Evolutionary conservation across 1,140 invertebrate species (phyloP).

Genomic region (Lepidurus couesii): DNA sequence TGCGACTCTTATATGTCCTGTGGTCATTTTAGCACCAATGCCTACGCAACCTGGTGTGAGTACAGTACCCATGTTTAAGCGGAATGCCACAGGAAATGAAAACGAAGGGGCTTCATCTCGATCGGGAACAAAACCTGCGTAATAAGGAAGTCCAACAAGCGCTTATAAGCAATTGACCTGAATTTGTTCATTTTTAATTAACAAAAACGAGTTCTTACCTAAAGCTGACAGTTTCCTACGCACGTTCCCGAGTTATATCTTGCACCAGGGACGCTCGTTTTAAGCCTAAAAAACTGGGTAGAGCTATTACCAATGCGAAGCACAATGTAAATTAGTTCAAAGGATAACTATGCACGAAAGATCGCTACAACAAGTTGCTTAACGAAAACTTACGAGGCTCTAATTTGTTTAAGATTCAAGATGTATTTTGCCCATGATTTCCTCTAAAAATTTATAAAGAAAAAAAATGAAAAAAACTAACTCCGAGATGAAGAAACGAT

Average conservation of each 20-base stretch:
- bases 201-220: neutral
- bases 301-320: no score
- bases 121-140: neutral
- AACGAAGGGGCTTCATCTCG: neutral
- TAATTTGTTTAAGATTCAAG: neutral
- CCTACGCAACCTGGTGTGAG: neutral
- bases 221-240: neutral
- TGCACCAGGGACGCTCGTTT: no score
- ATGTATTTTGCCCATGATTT: neutral
- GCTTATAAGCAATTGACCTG: neutral
- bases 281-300: no score
- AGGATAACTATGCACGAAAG: no score
- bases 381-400: neutral
- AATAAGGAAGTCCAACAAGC: neutral
- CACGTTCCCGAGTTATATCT: neutral
- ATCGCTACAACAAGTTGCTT: neutral
- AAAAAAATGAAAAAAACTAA: neutral
- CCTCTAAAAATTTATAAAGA: neutral
- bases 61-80: neutral
- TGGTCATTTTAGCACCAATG: neutral
- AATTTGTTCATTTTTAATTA: neutral
- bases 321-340: no score
- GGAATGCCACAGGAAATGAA: neutral
- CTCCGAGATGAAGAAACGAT: conserved; percentile 46
- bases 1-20: neutral